Evolutionary conservation across 2,113 vertebrate genomes (phyloP).

Genomic region (Xiphophorus hellerii): DNA sequence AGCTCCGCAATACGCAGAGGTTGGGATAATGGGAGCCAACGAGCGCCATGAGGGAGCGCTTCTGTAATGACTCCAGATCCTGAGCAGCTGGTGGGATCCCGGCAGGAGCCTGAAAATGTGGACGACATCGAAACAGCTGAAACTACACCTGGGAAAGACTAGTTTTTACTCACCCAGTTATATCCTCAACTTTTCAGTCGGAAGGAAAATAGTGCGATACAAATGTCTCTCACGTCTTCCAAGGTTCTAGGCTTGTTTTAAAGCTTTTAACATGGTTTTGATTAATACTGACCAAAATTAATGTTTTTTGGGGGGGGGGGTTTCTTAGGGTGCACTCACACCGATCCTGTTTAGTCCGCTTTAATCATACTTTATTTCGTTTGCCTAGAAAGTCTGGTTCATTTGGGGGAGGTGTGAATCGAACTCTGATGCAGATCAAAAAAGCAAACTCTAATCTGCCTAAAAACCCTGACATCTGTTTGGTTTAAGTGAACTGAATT

Average conservation of each 20-base stretch:
- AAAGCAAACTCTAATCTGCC: too few species aligned
- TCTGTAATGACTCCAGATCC: conserved; percentile 30
- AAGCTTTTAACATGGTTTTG: not conserved
- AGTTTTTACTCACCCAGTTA: too few species aligned
- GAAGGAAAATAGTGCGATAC: not conserved
- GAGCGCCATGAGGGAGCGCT: conserved; percentile 14
- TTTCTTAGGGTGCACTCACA: not conserved
- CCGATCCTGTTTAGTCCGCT: too few species aligned
- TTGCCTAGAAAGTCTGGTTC: too few species aligned
- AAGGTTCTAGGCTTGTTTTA: not conserved
- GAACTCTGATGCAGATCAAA: too few species aligned
- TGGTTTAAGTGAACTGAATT: too few species aligned
- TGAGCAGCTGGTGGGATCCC: conserved; percentile 41
- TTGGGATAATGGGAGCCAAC: conserved; percentile 40
- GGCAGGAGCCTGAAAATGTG: not conserved
- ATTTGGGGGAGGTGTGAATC: too few species aligned
- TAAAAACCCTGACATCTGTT: too few species aligned
- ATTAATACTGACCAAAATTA: not conserved
- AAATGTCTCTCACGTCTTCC: not conserved
- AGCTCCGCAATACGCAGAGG: conserved; percentile 41
- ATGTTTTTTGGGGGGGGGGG: not conserved
- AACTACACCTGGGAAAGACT: not conserved
- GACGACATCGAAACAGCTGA: conserved; percentile 6
- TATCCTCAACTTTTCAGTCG: not conserved
- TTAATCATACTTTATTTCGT: too few species aligned